phyloP scores from a whole-genome alignment of 2,113 vertebrate genomes.

The Phrynocephalus versicolor region DNA sequence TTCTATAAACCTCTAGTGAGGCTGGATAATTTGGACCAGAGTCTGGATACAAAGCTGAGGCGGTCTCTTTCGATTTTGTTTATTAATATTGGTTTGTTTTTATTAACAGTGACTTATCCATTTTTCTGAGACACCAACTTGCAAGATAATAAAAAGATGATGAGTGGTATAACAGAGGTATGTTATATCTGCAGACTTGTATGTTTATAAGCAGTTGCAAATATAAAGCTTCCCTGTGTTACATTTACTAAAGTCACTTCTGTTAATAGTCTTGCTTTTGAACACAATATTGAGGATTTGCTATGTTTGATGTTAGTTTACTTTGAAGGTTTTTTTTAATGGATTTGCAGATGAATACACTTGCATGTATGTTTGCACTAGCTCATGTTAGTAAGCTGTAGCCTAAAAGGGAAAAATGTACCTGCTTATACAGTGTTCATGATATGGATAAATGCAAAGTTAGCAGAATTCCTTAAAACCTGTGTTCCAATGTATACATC shows the following conservation, averaged over 20 bases:
- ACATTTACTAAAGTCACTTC: too few species aligned
- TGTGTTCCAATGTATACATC: background rate
- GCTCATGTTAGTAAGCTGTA: background rate
- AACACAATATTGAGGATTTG: background rate
- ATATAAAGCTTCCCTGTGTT: too few species aligned
- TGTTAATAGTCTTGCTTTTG: background rate
- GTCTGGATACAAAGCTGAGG: too few species aligned
- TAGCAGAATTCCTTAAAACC: background rate
- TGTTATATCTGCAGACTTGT: background rate
- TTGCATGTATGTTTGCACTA: too few species aligned
- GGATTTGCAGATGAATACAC: too few species aligned
- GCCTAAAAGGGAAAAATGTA: too few species aligned
- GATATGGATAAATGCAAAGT: background rate
- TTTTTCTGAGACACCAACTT: background rate
- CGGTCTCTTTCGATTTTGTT: background rate
- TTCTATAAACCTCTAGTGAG: too few species aligned
- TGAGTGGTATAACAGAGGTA: conserved; percentile 10
- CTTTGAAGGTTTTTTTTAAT: too few species aligned
- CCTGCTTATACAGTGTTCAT: background rate
- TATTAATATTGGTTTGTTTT: background rate
- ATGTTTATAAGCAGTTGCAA: background rate
- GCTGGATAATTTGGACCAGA: too few species aligned
- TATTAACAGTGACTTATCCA: background rate
- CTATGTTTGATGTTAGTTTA: too few species aligned
- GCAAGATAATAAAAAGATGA: background rate